Evolutionary conservation across 2,113 vertebrate species (phyloP).

Genomic region (Morone chrysops): DNA sequence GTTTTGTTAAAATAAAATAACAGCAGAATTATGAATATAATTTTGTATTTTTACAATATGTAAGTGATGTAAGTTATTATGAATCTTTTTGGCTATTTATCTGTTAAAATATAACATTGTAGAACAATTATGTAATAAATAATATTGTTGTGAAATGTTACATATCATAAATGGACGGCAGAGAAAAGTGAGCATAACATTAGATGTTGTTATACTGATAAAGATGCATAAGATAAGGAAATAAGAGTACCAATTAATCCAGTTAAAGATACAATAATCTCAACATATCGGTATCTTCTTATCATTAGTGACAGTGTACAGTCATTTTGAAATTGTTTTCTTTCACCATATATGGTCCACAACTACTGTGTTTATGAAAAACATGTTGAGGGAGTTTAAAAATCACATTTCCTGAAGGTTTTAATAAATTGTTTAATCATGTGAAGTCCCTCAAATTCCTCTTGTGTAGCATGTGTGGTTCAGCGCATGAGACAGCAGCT

Average conservation of each 20-base stretch:
- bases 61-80: background rate
- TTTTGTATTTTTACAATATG: background rate
- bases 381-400: background rate
- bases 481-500: background rate
- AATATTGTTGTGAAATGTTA: background rate
- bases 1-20: background rate
- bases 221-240: background rate
- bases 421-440: background rate
- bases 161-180: background rate
- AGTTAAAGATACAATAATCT: conserved; percentile 3
- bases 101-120: background rate
- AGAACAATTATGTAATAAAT: background rate
- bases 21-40: background rate
- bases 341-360: no score
- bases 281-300: background rate
- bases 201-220: background rate
- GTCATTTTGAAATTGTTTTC: background rate
- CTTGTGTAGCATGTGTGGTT: background rate
- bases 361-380: background rate
- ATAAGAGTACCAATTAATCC: background rate
- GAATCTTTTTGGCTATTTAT: background rate
- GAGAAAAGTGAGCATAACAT: background rate
- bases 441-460: background rate
- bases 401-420: background rate
- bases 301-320: background rate